Base-by-base conservation (phyloP, 1,140 invertebrate species). In the Polypedilum vanderplanki region DNA sequence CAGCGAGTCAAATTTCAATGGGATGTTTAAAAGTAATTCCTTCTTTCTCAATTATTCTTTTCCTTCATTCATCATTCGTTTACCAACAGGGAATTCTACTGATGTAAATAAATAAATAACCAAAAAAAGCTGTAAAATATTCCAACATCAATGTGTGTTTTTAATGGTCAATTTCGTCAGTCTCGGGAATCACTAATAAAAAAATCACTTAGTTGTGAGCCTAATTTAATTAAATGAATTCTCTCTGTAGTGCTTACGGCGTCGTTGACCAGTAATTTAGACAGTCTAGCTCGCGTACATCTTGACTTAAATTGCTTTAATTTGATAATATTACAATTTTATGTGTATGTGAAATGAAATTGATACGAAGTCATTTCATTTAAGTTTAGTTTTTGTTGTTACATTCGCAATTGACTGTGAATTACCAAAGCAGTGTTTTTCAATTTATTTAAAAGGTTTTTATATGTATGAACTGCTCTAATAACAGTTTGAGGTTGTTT, bases 401-500 rank as follows among this genome's bases (percentile, higher is more conserved):
- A 70, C 65, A 8, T 20, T 70, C 10, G 17, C 17, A 70, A 70
- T 70, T 70, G 65, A 70, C 65, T 70, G 65, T 20, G 18, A 20
- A 70, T 70, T 70, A 10, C 18, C 18, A 67, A 70, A 70, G 17
- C 15, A 20, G 3, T 10, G 17, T 70, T 20, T 70, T 70, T 70
- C 65, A 70, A 70, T 70, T 70, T 70, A 22, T 70, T 70, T 70
- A 70, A 70, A 70, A 70, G 65, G 65, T 70, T 70, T 57, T 12
- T 57, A n/a, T 57, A 15, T 46, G 8, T 46, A 15, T 10, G 1
- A 46, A 46, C 15, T 1, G 12, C 12, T 57, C 12, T n/a, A 57
- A 57, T 57, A 57, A 57, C 46, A 57, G 12, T 57, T 57, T 57
- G 46, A 57, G 46, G 46, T 57, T 57, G 9, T 46, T 15, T 15